phyloP scores from a whole-genome alignment of 1,140 invertebrate genomes.

The Orchesella cincta region DNA sequence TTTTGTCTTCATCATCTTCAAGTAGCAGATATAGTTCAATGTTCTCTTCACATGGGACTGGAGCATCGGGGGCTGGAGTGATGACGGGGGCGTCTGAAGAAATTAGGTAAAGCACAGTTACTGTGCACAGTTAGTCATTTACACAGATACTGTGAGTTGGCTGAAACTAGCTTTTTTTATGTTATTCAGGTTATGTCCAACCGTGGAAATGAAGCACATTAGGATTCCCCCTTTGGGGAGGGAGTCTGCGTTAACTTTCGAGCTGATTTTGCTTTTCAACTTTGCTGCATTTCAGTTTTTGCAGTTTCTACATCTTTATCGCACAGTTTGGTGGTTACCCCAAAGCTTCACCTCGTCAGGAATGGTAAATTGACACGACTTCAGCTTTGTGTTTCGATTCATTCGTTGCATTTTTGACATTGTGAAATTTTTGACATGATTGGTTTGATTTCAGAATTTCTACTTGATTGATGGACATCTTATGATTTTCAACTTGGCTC shows the following conservation, averaged over 20 bases:
- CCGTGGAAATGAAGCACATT: constrained; percentile 27
- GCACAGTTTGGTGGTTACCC: constrained; percentile 95
- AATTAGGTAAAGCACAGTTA: not conserved
- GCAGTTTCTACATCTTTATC: constrained; percentile 92
- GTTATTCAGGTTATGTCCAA: not conserved
- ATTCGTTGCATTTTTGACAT: not conserved
- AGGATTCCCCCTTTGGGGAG: not conserved
- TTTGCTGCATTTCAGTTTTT: constrained; percentile 40
- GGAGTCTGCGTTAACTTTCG: not conserved
- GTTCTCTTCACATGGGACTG: not conserved
- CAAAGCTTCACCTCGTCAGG: constrained; percentile 84
- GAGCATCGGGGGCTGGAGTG: not conserved
- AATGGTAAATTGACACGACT: constrained; percentile 67
- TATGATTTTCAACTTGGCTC: constrained; percentile 75
- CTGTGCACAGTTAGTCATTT: not conserved
- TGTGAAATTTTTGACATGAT: not conserved
- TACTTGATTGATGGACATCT: constrained; percentile 89
- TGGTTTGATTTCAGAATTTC: constrained; percentile 78
- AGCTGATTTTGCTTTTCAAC: constrained; percentile 42
- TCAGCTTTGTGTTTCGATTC: not conserved
- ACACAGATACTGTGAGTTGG: not conserved
- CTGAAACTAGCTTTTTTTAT: not conserved
- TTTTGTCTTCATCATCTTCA: not conserved
- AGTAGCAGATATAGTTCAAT: not conserved
- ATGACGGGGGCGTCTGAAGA: constrained; percentile 15